These are phyloP conservation scores for Drosophila sechellia DNA, from an alignment of 1,140 invertebrate genomes.

Conservation along the genomic window DNA sequence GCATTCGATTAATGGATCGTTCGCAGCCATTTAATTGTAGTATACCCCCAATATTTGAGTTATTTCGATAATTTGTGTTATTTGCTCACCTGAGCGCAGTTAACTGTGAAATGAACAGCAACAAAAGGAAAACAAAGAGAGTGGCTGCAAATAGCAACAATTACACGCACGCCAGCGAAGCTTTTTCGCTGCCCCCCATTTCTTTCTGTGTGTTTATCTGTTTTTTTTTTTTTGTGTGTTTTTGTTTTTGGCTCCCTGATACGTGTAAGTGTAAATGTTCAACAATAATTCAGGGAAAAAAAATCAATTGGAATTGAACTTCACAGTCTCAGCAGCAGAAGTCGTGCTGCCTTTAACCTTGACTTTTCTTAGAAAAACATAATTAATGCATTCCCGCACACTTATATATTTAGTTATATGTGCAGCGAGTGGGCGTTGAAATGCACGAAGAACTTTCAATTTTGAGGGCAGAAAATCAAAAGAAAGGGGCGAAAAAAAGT, in stretches of 20 bases:
- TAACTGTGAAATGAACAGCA: constrained; percentile 31
- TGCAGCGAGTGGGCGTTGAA: constrained; percentile 45
- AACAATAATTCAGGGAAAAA: constrained; percentile 43
- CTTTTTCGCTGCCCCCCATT: constrained; percentile 12
- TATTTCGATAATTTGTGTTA: constrained; percentile 6
- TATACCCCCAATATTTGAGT: not conserved
- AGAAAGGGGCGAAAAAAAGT: constrained; percentile 16
- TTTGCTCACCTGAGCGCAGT: constrained; percentile 30
- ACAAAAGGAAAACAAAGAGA: constrained; percentile 67
- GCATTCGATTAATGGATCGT: not conserved
- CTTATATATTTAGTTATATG: constrained; percentile 7
- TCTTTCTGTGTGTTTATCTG: not conserved
- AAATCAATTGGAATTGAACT: constrained; percentile 83
- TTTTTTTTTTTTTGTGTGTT: not conserved
- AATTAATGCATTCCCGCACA: constrained; percentile 25
- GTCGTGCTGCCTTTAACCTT: constrained; percentile 61
- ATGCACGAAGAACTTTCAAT: constrained; percentile 38
- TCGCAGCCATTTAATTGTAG: not conserved
- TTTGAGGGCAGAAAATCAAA: constrained; percentile 16
- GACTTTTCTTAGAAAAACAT: constrained; percentile 28
- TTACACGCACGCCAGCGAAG: constrained; percentile 36
- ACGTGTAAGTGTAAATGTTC: constrained; percentile 57
- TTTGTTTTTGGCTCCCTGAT: constrained; percentile 12
- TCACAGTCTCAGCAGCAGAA: constrained; percentile 44
- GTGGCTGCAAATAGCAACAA: constrained; percentile 26